A percentile compares a stretch with the other conserved stretches of the same genome.
phyloP scores from a whole-genome alignment of 2,888 invertebrate species.

The Aspidapion aeneum region DNA sequence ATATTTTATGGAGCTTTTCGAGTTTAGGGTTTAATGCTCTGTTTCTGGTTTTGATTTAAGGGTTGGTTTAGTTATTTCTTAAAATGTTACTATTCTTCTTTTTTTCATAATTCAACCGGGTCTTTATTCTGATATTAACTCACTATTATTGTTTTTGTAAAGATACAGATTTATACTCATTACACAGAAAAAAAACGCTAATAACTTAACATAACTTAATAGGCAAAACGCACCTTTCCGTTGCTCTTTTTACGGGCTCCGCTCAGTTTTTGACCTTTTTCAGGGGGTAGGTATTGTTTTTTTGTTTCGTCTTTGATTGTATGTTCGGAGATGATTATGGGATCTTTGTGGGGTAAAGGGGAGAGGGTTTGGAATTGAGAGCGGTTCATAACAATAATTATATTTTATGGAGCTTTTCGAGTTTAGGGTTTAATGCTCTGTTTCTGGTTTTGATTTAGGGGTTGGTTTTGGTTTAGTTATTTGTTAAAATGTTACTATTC shows the following conservation, averaged over 20 bases:
- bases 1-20: conserved; percentile 11
- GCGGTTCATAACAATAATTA: conserved; percentile 30
- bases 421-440: not conserved
- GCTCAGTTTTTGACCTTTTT: conserved; percentile 16
- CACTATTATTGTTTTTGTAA: too few relatives aligned
- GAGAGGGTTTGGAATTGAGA: conserved; percentile 21
- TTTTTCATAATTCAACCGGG: too few relatives aligned
- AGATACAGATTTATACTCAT: too few relatives aligned
- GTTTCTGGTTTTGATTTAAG: too few relatives aligned
- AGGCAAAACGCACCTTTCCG: conserved; percentile 25
- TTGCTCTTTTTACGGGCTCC: conserved; percentile 30
- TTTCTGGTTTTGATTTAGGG: too few relatives aligned
- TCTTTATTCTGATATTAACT: too few relatives aligned
- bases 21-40: not conserved
- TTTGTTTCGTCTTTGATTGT: conserved; percentile 18
- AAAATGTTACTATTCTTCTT: too few relatives aligned
- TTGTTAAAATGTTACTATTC: too few relatives aligned
- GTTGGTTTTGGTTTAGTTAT: too few relatives aligned
- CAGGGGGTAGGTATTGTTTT: conserved; percentile 20
- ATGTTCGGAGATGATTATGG: conserved; percentile 18
- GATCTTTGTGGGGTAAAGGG: not conserved
- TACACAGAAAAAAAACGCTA: too few relatives aligned
- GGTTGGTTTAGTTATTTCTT: too few relatives aligned
- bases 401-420: conserved; percentile 9
- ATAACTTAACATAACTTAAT: too few relatives aligned